Evolutionary conservation across 2,113 vertebrate genomes (phyloP), one percentile per base, ranked within the genome.

Genomic region (Daphoenositta chrysoptera): DNA sequence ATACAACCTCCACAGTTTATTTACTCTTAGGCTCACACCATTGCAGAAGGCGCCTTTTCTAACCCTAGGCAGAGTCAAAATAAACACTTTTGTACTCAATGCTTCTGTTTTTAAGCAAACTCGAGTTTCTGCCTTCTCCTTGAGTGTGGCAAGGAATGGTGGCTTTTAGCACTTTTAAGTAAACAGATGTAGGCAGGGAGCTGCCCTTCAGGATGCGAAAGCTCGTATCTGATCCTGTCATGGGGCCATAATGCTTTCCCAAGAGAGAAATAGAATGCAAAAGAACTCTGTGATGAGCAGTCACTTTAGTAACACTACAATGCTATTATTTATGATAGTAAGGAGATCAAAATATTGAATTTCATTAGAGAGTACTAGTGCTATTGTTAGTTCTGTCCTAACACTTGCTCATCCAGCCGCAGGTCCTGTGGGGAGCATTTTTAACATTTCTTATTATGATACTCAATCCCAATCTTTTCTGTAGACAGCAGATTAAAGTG

Each of bases 221-320:
- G 61, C 33, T 37, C 30, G 0, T 2, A 0, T 14, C 75, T 26
- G n/a, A 69, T 53, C 44, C 56, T 42, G 24, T 4, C 39, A 2
- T 2, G 10, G 16, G 51, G n/a, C 61, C n/a, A 19, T 1, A 15
- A 27, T 3, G 21, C 63, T 63, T 71, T 72, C 53, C 28, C 66
- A 61, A 31, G 47, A 71, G 63, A 58, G 16, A 63, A 68, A 35
- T 13, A 28, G 20, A 80, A 19, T 4, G 33, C 31, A 47, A 10
- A 75, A 64, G 6, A 71, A 48, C 28, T 57, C 61, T 11, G 0
- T 0, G 1, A 33, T 7, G 44, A 44, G 16, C 5, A 19, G 39
- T 11, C 26, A 4, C 58, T 60, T 47, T 0, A 39, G 30, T 30
- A 83, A 56, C 17, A 21, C n/a, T 7, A 27, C 23, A 35, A 1